Base-by-base conservation (phyloP, 2,113 vertebrate species). In the Ammodytes marinus region DNA sequence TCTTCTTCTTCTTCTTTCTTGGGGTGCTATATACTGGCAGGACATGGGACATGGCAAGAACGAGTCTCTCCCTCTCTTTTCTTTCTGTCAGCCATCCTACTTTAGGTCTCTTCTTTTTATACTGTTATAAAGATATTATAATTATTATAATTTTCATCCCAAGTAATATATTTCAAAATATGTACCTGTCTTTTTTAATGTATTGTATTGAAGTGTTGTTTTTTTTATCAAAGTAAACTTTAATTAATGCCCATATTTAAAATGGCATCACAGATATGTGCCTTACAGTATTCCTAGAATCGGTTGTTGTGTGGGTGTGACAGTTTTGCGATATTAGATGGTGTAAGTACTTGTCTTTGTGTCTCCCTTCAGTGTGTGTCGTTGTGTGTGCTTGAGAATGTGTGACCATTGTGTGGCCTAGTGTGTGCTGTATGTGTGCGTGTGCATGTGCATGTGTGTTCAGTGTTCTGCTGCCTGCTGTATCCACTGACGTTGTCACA, bases 401-500 rank as follows among this genome's bases (percentile, higher is more conserved):
- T 76, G 67, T 68, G 55, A 73, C 74, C 71, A 79, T 88, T 91
- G 86, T 88, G 85, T 75, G 71, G 65, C 54, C 65, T 17, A 83
- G 78, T 74, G 64, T 80, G 49, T 74, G 61, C 61, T 54, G 63
- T 78, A 57, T 69, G 69, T 86, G 68, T 15, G 50, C 57, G 47
- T 71, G 69, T 37, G 43, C 0, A 12, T n/a, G 17, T 74, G 84
- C 54, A 70, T 84, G 83, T 82, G 80, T 87, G 84, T 78, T 89
- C 71, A 69, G 86, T 54, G 74, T 77, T 88, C 57, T 77, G 79
- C 11, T 27, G 88, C 88, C 80, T 90, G 88, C 80, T 90, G 90
- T 47, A 83, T 91, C 74, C 89, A 71, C 75, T 89, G 90, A 92
- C 90, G 90, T 89, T 92, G 89, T 94, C 94, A 91, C 93, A 94